Conservation (phyloP, 2,797 vertebrate genomes). For the Momotus momota region DNA sequence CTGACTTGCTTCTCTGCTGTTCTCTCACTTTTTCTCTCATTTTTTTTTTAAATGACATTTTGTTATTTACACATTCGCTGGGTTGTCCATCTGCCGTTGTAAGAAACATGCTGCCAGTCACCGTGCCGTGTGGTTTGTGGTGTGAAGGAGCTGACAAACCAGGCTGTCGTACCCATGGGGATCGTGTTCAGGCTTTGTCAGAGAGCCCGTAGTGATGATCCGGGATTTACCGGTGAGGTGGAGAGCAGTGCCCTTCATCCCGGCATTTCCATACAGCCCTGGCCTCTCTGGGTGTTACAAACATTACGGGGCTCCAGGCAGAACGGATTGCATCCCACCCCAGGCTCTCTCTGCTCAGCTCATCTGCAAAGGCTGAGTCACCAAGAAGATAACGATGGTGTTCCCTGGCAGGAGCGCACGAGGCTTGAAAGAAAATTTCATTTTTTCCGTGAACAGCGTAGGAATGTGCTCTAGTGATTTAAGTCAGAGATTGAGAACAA, state of each 20-base stretch:
- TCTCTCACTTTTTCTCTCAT: neutral
- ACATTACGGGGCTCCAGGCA: neutral
- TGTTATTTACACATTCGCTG: neutral
- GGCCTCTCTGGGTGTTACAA: neutral
- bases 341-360: neutral
- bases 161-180: neutral
- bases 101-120: slow-evolving; percentile 2
- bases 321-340: neutral
- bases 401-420: neutral
- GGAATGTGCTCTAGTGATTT: neutral
- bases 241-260: neutral
- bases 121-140: neutral
- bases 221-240: neutral
- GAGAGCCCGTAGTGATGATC: neutral
- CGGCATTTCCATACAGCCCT: neutral
- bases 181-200: neutral
- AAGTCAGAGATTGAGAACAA: neutral
- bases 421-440: neutral
- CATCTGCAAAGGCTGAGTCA: slow-evolving; percentile 32
- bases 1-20: neutral
- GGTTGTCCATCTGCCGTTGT: slow-evolving; percentile 61
- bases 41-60: slow-evolving; percentile 15
- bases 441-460: neutral
- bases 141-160: slow-evolving; percentile 27
- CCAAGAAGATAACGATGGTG: neutral